These are phyloP conservation scores for Aepyceros melampus DNA, from an alignment of 2,113 vertebrate genomes.

Conservation along the genomic window DNA sequence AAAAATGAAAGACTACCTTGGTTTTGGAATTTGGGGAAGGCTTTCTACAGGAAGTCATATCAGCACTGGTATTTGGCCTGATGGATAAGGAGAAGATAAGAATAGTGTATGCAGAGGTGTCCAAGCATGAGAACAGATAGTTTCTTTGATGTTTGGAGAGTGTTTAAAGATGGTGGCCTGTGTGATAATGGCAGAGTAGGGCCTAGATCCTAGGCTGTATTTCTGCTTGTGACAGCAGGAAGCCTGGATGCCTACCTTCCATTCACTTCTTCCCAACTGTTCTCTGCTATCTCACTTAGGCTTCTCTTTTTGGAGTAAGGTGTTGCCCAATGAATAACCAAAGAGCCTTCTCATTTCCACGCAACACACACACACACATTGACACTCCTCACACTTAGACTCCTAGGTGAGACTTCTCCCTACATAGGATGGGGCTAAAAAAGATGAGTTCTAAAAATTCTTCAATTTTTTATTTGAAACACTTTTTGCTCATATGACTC, in stretches of 20 bases:
- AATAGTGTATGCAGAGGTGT: neutral
- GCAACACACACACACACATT: neutral
- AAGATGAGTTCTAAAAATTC: neutral
- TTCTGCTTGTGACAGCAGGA: neutral
- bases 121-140: neutral
- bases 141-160: neutral
- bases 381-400: neutral
- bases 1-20: neutral
- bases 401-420: neutral
- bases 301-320: neutral
- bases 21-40: neutral
- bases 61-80: neutral
- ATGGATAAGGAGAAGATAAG: neutral
- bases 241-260: neutral
- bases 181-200: neutral
- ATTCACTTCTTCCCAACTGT: neutral
- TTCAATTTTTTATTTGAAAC: constrained; percentile 32
- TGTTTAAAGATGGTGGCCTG: neutral
- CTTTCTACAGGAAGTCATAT: neutral
- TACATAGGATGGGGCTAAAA: neutral
- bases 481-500: neutral
- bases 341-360: neutral
- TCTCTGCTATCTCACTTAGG: neutral
- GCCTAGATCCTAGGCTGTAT: neutral
- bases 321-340: neutral